phyloP scores from a whole-genome alignment of 2,888 invertebrate genomes.

The Cactoblastis cactorum region DNA sequence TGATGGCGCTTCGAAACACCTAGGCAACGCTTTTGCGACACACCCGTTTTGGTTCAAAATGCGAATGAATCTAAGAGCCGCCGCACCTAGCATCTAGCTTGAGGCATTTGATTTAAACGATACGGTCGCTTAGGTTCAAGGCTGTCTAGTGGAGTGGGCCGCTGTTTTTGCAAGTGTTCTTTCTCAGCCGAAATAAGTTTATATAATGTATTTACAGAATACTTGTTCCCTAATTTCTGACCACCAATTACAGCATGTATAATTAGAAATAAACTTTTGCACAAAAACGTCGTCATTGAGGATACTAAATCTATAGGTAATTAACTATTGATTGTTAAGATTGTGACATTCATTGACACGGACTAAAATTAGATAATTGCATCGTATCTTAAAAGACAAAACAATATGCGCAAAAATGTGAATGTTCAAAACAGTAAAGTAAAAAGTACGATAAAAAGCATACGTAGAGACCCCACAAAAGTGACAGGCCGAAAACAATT shows the following conservation, averaged over 20 bases:
- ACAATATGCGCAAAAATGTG: background rate
- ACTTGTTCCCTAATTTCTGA: background rate
- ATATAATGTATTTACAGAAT: slow-evolving; percentile 28
- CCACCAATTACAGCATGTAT: background rate
- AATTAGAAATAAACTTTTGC: background rate
- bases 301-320: background rate
- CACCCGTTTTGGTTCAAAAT: slow-evolving; percentile 61
- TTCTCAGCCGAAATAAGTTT: slow-evolving; percentile 29
- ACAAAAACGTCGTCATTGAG: background rate
- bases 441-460: background rate
- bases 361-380: no score
- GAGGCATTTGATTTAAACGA: slow-evolving; percentile 40
- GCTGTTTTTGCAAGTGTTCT: slow-evolving; percentile 29
- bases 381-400: no score
- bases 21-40: slow-evolving; percentile 73
- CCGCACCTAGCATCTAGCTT: slow-evolving; percentile 45
- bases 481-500: slow-evolving; percentile 27
- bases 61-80: slow-evolving; percentile 54
- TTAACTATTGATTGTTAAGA: background rate
- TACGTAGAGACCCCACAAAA: slow-evolving; percentile 17
- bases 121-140: slow-evolving; percentile 62
- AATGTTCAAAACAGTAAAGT: background rate
- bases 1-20: slow-evolving; percentile 72
- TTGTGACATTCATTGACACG: no score
- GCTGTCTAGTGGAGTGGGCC: slow-evolving; percentile 50